Conservation (phyloP, 2,888 invertebrate species). For the Plebejus anna region DNA sequence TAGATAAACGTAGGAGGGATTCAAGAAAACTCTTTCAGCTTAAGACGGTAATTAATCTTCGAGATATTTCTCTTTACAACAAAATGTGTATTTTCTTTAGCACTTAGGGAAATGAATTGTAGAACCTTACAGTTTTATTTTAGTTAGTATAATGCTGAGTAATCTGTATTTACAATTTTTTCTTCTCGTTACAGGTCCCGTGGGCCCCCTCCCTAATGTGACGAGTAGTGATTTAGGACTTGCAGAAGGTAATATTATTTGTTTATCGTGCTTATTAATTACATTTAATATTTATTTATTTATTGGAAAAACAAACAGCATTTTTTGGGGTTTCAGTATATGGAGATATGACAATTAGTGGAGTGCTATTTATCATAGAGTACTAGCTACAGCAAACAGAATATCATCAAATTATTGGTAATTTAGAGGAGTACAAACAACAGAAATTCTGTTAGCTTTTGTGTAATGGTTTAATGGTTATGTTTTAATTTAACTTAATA, state of each 20-base stretch:
- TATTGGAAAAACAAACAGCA: too few relatives aligned
- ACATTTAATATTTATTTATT: too few relatives aligned
- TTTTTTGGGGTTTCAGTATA: too few relatives aligned
- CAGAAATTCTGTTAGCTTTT: too few relatives aligned
- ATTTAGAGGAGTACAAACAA: too few relatives aligned
- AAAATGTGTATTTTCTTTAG: background rate
- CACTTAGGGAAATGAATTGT: background rate
- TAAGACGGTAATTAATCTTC: background rate
- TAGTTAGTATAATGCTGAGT: background rate
- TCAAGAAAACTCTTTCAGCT: background rate
- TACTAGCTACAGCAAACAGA: too few relatives aligned
- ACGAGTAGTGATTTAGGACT: slow-evolving; percentile 59
- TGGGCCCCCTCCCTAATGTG: slow-evolving; percentile 67
- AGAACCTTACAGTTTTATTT: background rate
- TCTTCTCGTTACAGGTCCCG: slow-evolving; percentile 59
- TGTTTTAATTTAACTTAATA: too few relatives aligned
- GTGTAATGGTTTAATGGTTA: too few relatives aligned
- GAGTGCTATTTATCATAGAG: too few relatives aligned
- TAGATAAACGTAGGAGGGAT: background rate
- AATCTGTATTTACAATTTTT: slow-evolving; percentile 1
- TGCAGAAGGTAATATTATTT: slow-evolving; percentile 54
- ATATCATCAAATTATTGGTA: too few relatives aligned
- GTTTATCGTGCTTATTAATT: too few relatives aligned
- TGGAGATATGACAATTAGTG: too few relatives aligned
- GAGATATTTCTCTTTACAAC: background rate